A percentile compares a stretch with the other conserved stretches of the same genome.
Conservation (phyloP, 2,797 vertebrate species). For the Oreochromis grahami region DNA sequence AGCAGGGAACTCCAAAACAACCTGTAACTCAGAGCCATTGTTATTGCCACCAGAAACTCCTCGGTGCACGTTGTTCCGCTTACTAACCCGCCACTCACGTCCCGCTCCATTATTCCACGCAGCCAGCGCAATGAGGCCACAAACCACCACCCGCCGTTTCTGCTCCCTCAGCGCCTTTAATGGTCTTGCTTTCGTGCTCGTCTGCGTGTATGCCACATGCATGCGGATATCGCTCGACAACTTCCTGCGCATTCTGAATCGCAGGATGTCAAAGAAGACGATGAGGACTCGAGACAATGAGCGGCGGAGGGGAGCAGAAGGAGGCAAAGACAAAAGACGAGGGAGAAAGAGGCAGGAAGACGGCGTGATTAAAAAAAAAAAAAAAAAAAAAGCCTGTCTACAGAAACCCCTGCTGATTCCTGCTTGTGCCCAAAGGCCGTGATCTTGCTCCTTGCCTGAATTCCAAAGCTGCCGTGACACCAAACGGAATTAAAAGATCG, state of each 20-base stretch:
- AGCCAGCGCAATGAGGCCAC: conserved; percentile 57
- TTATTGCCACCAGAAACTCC: conserved; percentile 29
- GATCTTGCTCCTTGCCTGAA: conserved; percentile 47
- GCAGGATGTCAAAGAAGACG: conserved; percentile 34
- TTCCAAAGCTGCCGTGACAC: conserved; percentile 52
- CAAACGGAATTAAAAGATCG: not conserved
- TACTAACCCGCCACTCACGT: conserved; percentile 55
- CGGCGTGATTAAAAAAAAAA: not conserved
- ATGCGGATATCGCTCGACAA: conserved; percentile 34
- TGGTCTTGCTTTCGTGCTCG: conserved; percentile 38
- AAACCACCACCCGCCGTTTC: conserved; percentile 61
- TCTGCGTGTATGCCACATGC: conserved; percentile 10
- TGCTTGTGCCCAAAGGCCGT: conserved; percentile 39
- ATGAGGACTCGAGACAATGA: conserved; percentile 34
- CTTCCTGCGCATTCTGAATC: conserved; percentile 28
- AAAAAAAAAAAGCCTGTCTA: conserved; percentile 1
- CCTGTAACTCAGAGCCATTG: conserved; percentile 39
- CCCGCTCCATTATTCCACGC: conserved; percentile 60
- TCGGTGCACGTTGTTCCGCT: conserved; percentile 50
- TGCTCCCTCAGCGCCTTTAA: conserved; percentile 69
- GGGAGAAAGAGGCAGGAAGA: not conserved
- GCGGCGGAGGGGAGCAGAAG: not conserved
- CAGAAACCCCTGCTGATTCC: conserved; percentile 35
- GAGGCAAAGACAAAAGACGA: conserved; percentile 5
- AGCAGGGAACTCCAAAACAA: conserved; percentile 21